Conservation (phyloP, 2,113 vertebrate genomes). For the Sialia sialis region DNA sequence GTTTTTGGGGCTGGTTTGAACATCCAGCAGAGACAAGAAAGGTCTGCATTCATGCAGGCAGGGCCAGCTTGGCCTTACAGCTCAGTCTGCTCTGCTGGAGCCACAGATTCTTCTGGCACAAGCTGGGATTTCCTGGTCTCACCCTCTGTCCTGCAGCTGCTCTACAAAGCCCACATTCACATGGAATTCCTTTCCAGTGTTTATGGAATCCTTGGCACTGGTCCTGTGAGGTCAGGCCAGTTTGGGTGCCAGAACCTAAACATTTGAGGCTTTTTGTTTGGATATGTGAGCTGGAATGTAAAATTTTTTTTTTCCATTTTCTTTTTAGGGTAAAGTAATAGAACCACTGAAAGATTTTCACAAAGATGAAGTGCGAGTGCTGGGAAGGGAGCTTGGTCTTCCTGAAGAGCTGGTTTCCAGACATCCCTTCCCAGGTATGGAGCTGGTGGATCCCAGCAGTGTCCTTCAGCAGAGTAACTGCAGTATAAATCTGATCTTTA, state of each 20-base stretch:
- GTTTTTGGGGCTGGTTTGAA: background rate
- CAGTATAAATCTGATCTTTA: background rate
- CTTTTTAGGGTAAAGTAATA: conserved; percentile 90
- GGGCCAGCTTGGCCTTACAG: background rate
- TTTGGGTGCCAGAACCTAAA: background rate
- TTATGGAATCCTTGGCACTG: background rate
- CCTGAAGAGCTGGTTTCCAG: conserved; percentile 94
- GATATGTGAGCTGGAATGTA: background rate
- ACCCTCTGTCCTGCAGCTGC: background rate
- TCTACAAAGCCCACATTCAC: background rate
- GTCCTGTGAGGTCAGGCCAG: background rate
- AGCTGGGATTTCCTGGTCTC: background rate
- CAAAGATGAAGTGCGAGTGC: conserved; percentile 94
- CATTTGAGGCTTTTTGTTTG: background rate
- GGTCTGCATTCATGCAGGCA: background rate
- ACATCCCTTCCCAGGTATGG: conserved; percentile 93
- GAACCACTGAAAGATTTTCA: conserved; percentile 98
- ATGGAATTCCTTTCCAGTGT: background rate
- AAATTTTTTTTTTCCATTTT: background rate
- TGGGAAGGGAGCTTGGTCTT: conserved; percentile 93
- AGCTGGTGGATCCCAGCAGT: background rate
- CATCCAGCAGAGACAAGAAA: background rate
- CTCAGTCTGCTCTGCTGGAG: background rate
- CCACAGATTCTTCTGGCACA: background rate
- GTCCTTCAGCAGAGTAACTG: background rate